Evolutionary conservation across 2,888 invertebrate species (phyloP).

Genomic region (Coecobrya sp.): DNA sequence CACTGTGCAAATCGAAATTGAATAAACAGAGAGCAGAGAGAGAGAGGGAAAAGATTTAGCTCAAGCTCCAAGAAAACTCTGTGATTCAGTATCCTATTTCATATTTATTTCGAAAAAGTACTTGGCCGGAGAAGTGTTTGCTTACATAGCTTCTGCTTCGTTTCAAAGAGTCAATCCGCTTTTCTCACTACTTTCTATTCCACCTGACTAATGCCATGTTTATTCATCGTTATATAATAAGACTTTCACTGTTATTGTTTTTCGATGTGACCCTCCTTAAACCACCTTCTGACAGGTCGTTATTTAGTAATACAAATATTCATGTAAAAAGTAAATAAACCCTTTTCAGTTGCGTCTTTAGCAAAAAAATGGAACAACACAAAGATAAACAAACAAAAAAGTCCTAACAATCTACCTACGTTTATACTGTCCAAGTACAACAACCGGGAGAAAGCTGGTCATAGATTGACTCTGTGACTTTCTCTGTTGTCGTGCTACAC

Average conservation of each 20-base stretch:
- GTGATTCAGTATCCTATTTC: constrained; percentile 55
- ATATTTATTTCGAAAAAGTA: constrained; percentile 43
- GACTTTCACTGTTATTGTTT: neutral
- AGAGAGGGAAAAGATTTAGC: neutral
- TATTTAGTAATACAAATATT: constrained; percentile 15
- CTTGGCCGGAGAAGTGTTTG: neutral
- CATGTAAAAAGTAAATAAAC: neutral
- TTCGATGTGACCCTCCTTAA: neutral
- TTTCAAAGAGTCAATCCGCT: neutral
- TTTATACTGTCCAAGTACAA: too few relatives aligned
- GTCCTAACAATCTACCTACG: too few relatives aligned
- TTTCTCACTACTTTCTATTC: neutral
- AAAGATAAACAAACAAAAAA: too few relatives aligned
- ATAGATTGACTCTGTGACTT: too few relatives aligned
- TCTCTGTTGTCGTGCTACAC: too few relatives aligned
- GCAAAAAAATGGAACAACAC: neutral
- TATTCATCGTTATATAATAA: neutral
- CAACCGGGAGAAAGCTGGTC: too few relatives aligned
- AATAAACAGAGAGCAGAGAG: neutral
- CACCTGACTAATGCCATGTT: neutral
- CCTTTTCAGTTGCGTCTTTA: neutral
- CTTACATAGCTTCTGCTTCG: neutral
- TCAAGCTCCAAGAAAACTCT: neutral
- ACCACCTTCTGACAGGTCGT: constrained; percentile 22
- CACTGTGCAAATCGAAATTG: neutral